Evolutionary conservation across 1,140 invertebrate genomes (phyloP).

Genomic region (Papilio machaon): DNA sequence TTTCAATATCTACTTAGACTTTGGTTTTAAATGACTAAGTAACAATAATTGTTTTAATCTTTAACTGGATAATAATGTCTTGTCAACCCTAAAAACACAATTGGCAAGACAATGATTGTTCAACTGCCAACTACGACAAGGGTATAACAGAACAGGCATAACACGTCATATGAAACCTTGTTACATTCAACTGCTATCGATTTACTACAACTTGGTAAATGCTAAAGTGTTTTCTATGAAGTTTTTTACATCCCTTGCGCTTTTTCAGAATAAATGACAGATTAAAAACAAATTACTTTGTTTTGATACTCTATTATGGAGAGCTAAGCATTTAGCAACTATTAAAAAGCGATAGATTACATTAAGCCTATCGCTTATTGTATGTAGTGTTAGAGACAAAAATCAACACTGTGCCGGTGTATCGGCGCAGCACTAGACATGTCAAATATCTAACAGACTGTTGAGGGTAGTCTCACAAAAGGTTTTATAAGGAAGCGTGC

Average conservation of each 20-base stretch:
- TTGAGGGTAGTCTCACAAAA: too few species aligned
- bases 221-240: background rate
- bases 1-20: too few species aligned
- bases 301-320: background rate
- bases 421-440: too few species aligned
- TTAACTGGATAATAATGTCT: constrained; percentile 22
- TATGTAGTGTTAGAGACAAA: too few species aligned
- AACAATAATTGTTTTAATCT: background rate
- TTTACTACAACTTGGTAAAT: constrained; percentile 42
- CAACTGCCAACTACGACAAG: constrained; percentile 54
- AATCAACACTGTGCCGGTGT: too few species aligned
- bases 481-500: too few species aligned
- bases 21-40: too few species aligned
- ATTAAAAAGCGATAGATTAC: background rate
- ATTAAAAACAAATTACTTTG: background rate
- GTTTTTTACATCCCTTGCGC: constrained; percentile 3
- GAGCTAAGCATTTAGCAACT: background rate
- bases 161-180: constrained; percentile 49
- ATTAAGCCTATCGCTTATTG: too few species aligned
- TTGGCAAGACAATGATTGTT: constrained; percentile 51
- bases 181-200: constrained; percentile 46
- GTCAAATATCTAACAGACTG: too few species aligned
- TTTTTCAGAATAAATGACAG: background rate
- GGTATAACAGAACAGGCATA: constrained; percentile 48
- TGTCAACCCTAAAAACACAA: constrained; percentile 37